Conservation (phyloP, 2,888 invertebrate genomes). For the Druceiella hillmani region DNA sequence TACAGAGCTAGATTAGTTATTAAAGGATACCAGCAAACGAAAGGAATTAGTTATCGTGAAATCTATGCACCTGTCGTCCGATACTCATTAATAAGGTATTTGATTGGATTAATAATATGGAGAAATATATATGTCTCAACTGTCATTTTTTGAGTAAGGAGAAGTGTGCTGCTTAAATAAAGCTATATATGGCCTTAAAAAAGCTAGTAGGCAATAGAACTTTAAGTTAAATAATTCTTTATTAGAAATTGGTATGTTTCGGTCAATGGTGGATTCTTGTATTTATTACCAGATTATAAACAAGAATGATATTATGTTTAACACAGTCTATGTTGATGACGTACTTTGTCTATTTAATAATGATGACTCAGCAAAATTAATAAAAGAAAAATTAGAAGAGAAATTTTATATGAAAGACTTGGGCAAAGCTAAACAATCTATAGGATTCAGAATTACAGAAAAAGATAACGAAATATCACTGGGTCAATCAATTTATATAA, state of each 20-base stretch:
- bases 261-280: slow-evolving; percentile 13
- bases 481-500: slow-evolving; percentile 12
- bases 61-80: too few species aligned
- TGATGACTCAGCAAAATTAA: background rate
- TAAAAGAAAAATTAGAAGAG: slow-evolving; percentile 10
- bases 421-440: slow-evolving; percentile 3
- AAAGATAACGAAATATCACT: slow-evolving; percentile 5
- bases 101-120: too few species aligned
- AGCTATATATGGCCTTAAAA: too few species aligned
- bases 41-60: too few species aligned
- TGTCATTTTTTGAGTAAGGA: too few species aligned
- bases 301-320: slow-evolving; percentile 8
- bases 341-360: slow-evolving; percentile 11
- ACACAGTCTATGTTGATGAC: slow-evolving; percentile 15
- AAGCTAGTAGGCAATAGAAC: slow-evolving; percentile 15
- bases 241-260: slow-evolving; percentile 9
- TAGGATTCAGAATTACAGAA: slow-evolving; percentile 10
- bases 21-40: too few species aligned
- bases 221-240: slow-evolving; percentile 8
- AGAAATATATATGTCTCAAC: too few species aligned
- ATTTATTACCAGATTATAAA: slow-evolving; percentile 9
- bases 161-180: too few species aligned
- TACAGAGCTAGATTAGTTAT: too few species aligned
- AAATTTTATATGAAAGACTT: slow-evolving; percentile 15
- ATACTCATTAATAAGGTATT: too few species aligned